A percentile compares a stretch with the other conserved stretches of the same genome.
These are phyloP conservation scores for Conistra vaccinii DNA, from an alignment of 2,888 invertebrate species.

Conservation along the genomic window DNA sequence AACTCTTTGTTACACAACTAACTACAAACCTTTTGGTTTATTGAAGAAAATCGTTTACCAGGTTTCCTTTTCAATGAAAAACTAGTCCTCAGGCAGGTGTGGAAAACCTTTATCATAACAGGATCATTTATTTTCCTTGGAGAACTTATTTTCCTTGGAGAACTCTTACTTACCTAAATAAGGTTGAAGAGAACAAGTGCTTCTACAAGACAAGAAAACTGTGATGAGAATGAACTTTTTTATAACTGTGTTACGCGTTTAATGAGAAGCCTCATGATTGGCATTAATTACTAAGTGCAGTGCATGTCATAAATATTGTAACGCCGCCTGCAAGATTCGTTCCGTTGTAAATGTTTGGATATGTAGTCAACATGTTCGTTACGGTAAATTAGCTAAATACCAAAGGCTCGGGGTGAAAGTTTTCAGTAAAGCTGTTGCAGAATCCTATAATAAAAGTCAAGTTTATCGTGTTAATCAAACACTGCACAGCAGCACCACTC, in stretches of 20 bases:
- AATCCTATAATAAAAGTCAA: not conserved
- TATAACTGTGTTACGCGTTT: constrained; percentile 3
- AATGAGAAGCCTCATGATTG: constrained; percentile 30
- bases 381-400: constrained; percentile 24
- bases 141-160: not conserved
- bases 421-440: constrained; percentile 1
- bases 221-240: constrained; percentile 1
- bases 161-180: too few relatives aligned
- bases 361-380: constrained; percentile 44
- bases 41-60: not conserved
- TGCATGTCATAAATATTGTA: not conserved
- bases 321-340: constrained; percentile 33
- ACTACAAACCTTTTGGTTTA: not conserved
- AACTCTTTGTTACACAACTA: not conserved
- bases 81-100: not conserved
- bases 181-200: not conserved
- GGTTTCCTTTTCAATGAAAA: not conserved
- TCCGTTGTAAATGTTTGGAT: constrained; percentile 46
- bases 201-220: not conserved
- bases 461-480: not conserved
- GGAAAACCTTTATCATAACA: not conserved
- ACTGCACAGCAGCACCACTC: too few relatives aligned
- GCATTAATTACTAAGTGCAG: constrained; percentile 31
- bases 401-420: constrained; percentile 4
- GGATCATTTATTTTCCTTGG: not conserved